phyloP scores from a whole-genome alignment of 1,140 invertebrate species.

The Phortica variegata region DNA sequence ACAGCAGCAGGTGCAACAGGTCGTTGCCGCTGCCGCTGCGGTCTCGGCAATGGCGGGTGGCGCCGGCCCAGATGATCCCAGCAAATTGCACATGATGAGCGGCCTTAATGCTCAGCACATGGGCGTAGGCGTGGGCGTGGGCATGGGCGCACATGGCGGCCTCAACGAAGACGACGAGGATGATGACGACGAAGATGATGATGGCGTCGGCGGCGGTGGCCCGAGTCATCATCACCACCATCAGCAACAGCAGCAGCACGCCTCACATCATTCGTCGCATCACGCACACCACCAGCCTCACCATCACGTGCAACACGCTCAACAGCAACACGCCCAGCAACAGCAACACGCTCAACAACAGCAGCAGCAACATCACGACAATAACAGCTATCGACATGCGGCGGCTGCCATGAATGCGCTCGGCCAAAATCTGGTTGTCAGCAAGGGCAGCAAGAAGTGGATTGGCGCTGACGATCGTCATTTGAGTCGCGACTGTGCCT shows the following conservation, averaged over 20 bases:
- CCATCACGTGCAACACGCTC: constrained; percentile 25
- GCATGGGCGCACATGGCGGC: constrained; percentile 20
- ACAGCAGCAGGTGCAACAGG: constrained; percentile 51
- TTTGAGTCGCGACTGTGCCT: constrained; percentile 14
- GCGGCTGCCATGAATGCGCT: constrained; percentile 39
- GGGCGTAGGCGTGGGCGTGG: constrained; percentile 10
- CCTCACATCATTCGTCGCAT: constrained; percentile 17
- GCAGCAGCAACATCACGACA: constrained; percentile 23
- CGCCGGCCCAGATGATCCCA: constrained; percentile 33
- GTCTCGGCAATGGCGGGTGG: constrained; percentile 48
- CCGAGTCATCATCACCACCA: constrained; percentile 22
- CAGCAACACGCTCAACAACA: constrained; percentile 9
- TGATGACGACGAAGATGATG: constrained; percentile 44
- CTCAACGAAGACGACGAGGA: constrained; percentile 42
- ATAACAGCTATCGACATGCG: constrained; percentile 37
- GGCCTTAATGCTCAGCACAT: constrained; percentile 28
- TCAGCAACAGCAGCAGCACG: constrained; percentile 28
- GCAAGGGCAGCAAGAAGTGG: constrained; percentile 56
- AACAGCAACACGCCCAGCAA: constrained; percentile 15
- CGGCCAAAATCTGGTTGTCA: constrained; percentile 53
- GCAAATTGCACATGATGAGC: constrained; percentile 46
- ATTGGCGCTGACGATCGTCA: constrained; percentile 45
- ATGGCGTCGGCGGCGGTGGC: constrained; percentile 11
- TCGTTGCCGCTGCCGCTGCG: constrained; percentile 47
- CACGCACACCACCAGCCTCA: constrained; percentile 21